Evolutionary conservation across 1,140 invertebrate species (phyloP), one percentile per base, ranked within the genome.

Genomic region (Zaprionus davidi): DNA sequence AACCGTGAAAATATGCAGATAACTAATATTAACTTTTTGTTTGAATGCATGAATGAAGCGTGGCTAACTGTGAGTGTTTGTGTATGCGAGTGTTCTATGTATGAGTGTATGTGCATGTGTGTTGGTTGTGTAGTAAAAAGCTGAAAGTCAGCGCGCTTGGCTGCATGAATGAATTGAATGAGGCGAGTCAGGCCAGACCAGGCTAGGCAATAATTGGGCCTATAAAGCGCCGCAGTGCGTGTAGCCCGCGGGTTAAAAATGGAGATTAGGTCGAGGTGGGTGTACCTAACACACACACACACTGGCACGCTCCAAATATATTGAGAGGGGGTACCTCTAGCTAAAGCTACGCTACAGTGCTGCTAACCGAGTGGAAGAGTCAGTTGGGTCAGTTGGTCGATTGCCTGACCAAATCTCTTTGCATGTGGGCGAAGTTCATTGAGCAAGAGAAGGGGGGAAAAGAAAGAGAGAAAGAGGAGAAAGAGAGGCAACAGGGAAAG

Each of bases 1-100:
- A 87, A 87, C 84, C 84, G 81, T 88, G 84, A 88, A 88, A 88
- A 88, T 90, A 88, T 88, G 85, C 85, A 88, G 85, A 88, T 88
- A 88, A 88, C 84, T 90, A 90, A 88, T 88, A 88, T 88, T 88
- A 88, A 84, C 81, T 88, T 87, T 87, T 87, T 84, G 71, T 84
- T 84, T 66, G 70, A 87, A 88, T 88, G 81, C 81, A 87, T 88
- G 84, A 88, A 88, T 88, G 84, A 90, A 90, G 83, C 81, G 57
- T 79, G 84, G 81, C 55, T 70, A 28, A 38, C 31, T 56, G 22
- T 60, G 34, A 66, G 55, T 58, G 13, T 22, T 2, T 31, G 28
- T 7, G 6, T 67, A 24, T 24, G 57, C 26, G 24, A 55, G 46
- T 3, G 38, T 38, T 34, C 9, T 34, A 11, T 11, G 3, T 34